A percentile compares a stretch with the other conserved stretches of the same genome.
phyloP scores from a whole-genome alignment of 2,888 invertebrate species.

The Leucozona laternaria region DNA sequence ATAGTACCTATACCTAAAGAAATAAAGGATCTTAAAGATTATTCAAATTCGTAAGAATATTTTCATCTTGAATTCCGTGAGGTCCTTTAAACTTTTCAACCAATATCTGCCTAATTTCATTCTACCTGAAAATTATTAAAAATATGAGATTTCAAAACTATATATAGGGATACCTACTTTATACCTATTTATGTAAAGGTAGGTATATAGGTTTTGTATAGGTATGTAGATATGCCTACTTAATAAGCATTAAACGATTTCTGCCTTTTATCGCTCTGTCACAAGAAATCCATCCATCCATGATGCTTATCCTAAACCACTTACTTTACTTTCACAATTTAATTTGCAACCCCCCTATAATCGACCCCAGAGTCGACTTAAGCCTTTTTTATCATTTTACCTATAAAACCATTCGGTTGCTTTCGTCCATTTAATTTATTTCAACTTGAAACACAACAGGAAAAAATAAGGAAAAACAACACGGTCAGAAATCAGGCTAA shows the following conservation, averaged over 20 bases:
- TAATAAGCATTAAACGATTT: constrained; percentile 40
- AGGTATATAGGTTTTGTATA: neutral
- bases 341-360: constrained; percentile 24
- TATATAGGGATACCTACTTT: neutral
- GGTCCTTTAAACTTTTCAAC: neutral
- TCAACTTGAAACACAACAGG: constrained; percentile 24
- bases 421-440: constrained; percentile 48
- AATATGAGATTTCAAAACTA: neutral
- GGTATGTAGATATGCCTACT: neutral
- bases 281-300: constrained; percentile 54
- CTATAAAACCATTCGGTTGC: constrained; percentile 16
- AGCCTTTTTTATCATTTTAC: constrained; percentile 46
- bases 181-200: neutral
- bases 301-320: constrained; percentile 58
- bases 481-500: constrained; percentile 69
- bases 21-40: too few relatives aligned
- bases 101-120: neutral
- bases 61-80: too few relatives aligned
- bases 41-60: too few relatives aligned
- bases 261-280: constrained; percentile 60
- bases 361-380: constrained; percentile 7
- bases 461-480: constrained; percentile 37
- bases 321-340: constrained; percentile 61
- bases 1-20: too few relatives aligned
- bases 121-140: neutral